Base-by-base conservation (phyloP, 2,113 vertebrate species). In the Mus pahari region DNA sequence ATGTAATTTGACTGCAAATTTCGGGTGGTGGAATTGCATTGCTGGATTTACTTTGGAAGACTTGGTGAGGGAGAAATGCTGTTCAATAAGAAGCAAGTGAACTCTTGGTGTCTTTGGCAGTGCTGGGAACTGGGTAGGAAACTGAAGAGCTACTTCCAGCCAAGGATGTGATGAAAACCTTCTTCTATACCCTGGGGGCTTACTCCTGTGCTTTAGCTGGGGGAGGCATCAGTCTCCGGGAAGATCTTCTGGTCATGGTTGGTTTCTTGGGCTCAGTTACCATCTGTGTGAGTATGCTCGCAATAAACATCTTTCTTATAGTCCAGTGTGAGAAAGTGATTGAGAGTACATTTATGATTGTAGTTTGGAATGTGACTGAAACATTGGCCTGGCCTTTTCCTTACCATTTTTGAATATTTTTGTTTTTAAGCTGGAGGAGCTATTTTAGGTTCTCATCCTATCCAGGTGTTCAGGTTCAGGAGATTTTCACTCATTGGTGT, bases 401-500 rank as follows among this genome's bases (percentile, higher is more conserved):
- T 33, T 78, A 33, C 7, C 28, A 77, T 78, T 50, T 50, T 33
- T 31, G 26, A 45, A 48, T 13, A 45, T 45, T 28, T 78, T 78
- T 78, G 1, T 50, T 50, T 78, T 78, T 31, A 50, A 78, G 14
- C 28, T 50, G 16, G 45, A 50, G 75, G 16, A 50, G 14, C 14
- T 33, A 33, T 50, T 78, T 78, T 78, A 50, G 45, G 48, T 16
- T 78, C 28, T 50, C 28, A 7, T 78, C 33, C 7, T 4, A 9
- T 78, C n/a, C 75, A 50, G 14, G 45, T 50, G 45, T 77, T 77
- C 74, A 33, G 7, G 13, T 19, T 78, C 16, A 11, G 74, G 26
- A 50, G 45, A 45, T 48, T 50, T 50, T 77, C 45, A 31, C 14
- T 77, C 45, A 50, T 99, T 70, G 99, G 99, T 94, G 99, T 97